phyloP scores from a whole-genome alignment of 1,140 invertebrate genomes.

The Cecropterus lyciades region DNA sequence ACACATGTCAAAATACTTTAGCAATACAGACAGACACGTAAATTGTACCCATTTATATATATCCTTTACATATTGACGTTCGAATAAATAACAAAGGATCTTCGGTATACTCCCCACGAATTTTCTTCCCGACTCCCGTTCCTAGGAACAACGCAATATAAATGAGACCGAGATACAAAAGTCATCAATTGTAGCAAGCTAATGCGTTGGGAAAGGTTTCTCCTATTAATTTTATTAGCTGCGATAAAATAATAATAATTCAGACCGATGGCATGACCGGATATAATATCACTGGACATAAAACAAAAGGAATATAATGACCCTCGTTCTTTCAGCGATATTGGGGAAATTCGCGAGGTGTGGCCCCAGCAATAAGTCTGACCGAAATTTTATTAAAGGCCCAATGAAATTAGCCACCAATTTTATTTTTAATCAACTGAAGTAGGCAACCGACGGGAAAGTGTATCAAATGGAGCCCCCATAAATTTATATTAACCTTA shows the following conservation, averaged over 20 bases:
- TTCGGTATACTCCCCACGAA: constrained; percentile 5
- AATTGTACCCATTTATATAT: too few relatives aligned
- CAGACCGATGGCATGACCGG: constrained; percentile 68
- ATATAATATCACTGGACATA: constrained; percentile 69
- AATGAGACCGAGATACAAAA: constrained; percentile 41
- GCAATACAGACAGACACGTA: too few relatives aligned
- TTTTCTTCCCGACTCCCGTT: constrained; percentile 16
- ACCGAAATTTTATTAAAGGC: constrained; percentile 58
- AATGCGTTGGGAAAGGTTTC: constrained; percentile 45
- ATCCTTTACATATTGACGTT: too few relatives aligned
- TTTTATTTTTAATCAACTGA: constrained; percentile 63
- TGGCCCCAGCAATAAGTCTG: constrained; percentile 55
- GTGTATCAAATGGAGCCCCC: constrained; percentile 25
- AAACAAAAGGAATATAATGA: constrained; percentile 71
- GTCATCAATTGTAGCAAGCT: constrained; percentile 44
- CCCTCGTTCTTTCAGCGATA: constrained; percentile 62
- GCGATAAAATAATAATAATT: constrained; percentile 60
- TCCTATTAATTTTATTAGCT: constrained; percentile 57
- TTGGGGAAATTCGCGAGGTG: constrained; percentile 67
- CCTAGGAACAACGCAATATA: constrained; percentile 31
- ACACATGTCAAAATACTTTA: too few relatives aligned
- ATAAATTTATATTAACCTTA: constrained; percentile 31
- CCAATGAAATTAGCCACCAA: constrained; percentile 56
- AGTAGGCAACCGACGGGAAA: constrained; percentile 39
- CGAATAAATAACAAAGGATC: constrained; percentile 16